Conservation (phyloP, 2,888 invertebrate genomes). For the Agriopis marginaria region DNA sequence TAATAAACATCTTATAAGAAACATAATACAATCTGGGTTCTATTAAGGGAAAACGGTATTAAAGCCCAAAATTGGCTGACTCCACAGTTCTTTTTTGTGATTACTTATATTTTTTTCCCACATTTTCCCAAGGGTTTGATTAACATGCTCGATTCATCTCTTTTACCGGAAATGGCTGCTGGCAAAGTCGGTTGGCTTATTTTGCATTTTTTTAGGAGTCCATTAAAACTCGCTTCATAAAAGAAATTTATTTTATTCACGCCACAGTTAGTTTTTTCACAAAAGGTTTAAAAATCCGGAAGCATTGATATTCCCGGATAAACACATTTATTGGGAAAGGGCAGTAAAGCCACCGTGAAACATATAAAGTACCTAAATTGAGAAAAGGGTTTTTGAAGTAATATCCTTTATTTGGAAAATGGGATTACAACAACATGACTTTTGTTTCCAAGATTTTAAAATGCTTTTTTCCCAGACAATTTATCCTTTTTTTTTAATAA, state of each 20-base stretch:
- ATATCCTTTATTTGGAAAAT: conserved; percentile 5
- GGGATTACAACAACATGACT: background rate
- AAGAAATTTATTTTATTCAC: conserved; percentile 35
- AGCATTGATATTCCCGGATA: conserved; percentile 18
- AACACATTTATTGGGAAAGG: conserved; percentile 23
- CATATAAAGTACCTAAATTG: conserved; percentile 12
- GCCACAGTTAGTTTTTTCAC: conserved; percentile 30
- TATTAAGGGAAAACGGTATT: conserved; percentile 7
- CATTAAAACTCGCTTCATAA: conserved; percentile 34
- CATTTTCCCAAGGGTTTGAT: conserved; percentile 17
- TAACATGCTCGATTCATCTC: conserved; percentile 29
- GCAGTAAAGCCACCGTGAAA: conserved; percentile 17
- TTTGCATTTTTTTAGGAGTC: conserved; percentile 37
- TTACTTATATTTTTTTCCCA: conserved; percentile 19
- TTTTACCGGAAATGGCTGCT: conserved; percentile 26
- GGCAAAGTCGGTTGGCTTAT: conserved; percentile 24
- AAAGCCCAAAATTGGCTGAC: conserved; percentile 18
- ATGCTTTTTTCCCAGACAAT: background rate
- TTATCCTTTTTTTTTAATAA: too few relatives aligned
- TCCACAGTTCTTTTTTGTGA: conserved; percentile 15
- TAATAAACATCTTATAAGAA: background rate
- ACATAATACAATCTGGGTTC: background rate
- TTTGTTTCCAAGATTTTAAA: background rate
- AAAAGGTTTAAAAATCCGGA: conserved; percentile 27
- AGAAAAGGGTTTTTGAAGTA: conserved; percentile 15